phyloP scores from a whole-genome alignment of 2,113 vertebrate species.

The Otis tarda region DNA sequence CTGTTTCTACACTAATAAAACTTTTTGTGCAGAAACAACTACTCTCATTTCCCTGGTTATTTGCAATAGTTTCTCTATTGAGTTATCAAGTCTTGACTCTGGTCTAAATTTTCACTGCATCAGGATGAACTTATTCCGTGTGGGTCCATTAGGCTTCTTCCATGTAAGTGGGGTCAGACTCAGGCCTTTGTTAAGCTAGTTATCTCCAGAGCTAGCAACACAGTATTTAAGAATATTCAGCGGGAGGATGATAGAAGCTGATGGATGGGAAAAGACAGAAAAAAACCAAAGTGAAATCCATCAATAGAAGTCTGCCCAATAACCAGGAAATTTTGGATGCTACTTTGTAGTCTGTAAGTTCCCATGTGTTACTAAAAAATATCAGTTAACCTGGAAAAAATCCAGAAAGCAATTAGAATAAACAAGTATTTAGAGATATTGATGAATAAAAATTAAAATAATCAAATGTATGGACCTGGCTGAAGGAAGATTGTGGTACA shows the following conservation, averaged over 20 bases:
- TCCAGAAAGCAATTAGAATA: background rate
- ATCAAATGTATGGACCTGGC: background rate
- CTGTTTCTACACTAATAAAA: background rate
- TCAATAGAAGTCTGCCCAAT: background rate
- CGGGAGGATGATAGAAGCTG: background rate
- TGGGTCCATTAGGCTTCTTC: background rate
- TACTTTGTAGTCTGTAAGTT: background rate
- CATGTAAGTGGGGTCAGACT: constrained; percentile 21
- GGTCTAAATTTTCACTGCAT: constrained; percentile 28
- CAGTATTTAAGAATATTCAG: background rate
- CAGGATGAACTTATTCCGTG: background rate
- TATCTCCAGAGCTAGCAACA: background rate
- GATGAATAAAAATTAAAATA: background rate
- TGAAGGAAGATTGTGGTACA: background rate
- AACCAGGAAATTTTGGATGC: constrained; percentile 7
- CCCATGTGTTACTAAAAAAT: background rate
- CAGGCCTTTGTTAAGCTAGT: constrained; percentile 3
- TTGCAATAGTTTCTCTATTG: background rate
- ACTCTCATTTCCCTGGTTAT: background rate
- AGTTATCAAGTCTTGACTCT: background rate
- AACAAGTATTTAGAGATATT: background rate
- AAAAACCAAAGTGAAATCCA: background rate
- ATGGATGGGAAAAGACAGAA: background rate
- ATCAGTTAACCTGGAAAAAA: background rate
- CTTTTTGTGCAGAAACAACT: background rate